Evolutionary conservation across 2,797 vertebrate genomes (phyloP).

Genomic region (Alectoris magna): DNA sequence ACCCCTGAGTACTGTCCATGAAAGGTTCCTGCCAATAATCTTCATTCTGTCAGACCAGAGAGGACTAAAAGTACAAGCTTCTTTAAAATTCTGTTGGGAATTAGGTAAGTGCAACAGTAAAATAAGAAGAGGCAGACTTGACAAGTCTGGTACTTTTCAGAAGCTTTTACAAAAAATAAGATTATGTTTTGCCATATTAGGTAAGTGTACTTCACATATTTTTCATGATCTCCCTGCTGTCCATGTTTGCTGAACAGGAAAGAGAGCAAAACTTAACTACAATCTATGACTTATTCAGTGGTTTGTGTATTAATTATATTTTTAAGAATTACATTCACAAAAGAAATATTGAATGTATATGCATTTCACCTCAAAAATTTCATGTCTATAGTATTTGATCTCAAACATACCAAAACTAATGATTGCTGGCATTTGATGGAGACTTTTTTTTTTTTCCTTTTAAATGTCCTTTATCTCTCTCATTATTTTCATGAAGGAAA

Average conservation of each 20-base stretch:
- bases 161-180: background rate
- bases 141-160: conserved; percentile 19
- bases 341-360: background rate
- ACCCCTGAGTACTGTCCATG: background rate
- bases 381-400: accelerated
- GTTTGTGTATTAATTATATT: background rate
- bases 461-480: background rate
- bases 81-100: background rate
- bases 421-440: background rate
- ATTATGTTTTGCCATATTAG: background rate
- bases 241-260: background rate
- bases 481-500: background rate
- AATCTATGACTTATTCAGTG: background rate
- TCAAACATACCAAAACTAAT: background rate
- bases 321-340: background rate
- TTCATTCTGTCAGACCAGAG: background rate
- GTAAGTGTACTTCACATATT: background rate
- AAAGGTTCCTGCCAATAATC: background rate
- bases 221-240: background rate
- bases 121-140: background rate
- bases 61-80: background rate
- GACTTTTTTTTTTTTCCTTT: background rate
- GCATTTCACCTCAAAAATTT: background rate
- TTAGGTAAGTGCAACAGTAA: background rate
- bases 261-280: background rate